Evolutionary conservation across 2,797 vertebrate genomes (phyloP), one percentile per base, ranked within the genome.

Genomic region (Avahi laniger): DNA sequence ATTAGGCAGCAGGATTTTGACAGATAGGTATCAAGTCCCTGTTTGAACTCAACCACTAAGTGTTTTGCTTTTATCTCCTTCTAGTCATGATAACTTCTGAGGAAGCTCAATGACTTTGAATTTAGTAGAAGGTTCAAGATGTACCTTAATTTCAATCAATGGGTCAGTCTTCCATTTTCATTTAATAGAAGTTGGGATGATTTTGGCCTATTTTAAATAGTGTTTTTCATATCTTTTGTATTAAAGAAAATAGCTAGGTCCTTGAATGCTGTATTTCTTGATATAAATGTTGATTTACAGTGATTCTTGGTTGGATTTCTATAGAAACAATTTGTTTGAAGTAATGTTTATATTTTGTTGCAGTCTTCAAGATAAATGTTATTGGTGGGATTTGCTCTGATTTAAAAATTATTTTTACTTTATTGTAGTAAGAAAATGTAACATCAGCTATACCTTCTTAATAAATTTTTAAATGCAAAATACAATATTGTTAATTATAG

Each of bases 31-130:
- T 84, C n/a, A 48, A 94, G 63, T 61, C 38, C 83, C 50, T 70
- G 41, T 90, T 85, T 93, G 91, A 95, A 95, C 61, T 93, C 28
- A 63, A 2, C 28, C 22, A 57, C 50, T 69, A 41, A 94, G 1
- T 94, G 57, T 85, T 91, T 80, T 70, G 72, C 54, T 94, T 93
- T 97, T 92, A 90, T 92, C 72, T 81, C 80, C 92, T 57, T 87
- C n/a, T 83, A n/a, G 92, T 93, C 6, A n/a, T 13, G 52, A 73
- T 91, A 92, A 89, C 35, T 91, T 94, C 78, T 52, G 28, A 86
- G 69, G 65, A 95, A 89, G n/a, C 6, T 75, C 41, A 88, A 52
- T 72, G 69, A 73, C n/a, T 96, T 80, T 4, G 3, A 97, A 83
- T 91, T 69, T 65, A 52, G 33, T 70, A 41, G 63, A 83, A 87